Conservation (phyloP, 2,113 vertebrate genomes). For the Calidris pygmaea region DNA sequence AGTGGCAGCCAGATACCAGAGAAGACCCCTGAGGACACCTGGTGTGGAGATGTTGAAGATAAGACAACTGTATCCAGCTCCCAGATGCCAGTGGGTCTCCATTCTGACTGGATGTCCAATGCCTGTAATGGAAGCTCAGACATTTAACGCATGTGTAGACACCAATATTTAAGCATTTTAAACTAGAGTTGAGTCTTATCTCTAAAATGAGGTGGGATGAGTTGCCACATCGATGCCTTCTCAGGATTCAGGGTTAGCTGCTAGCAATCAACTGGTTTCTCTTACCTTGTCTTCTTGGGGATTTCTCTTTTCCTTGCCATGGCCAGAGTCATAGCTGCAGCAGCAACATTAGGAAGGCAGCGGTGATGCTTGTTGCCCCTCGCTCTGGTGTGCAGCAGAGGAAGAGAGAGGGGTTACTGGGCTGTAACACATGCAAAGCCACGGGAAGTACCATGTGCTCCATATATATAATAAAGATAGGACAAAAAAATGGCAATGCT, state of each 20-base stretch:
- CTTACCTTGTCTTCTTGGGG: neutral
- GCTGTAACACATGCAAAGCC: neutral
- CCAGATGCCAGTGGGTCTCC: neutral
- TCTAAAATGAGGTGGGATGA: neutral
- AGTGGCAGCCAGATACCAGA: rapidly evolving
- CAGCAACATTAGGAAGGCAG: rapidly evolving
- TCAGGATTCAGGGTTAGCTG: neutral
- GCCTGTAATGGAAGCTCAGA: neutral
- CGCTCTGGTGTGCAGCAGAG: neutral
- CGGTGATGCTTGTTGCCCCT: neutral
- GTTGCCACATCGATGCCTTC: neutral
- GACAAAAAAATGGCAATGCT: neutral
- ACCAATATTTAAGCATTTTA: neutral
- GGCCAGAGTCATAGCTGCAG: neutral
- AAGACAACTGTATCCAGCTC: neutral
- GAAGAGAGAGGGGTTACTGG: neutral
- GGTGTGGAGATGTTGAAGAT: neutral
- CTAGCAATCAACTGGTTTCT: neutral
- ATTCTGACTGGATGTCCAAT: neutral
- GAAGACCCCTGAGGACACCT: neutral
- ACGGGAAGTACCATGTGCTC: neutral
- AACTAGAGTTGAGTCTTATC: neutral
- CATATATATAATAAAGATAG: neutral
- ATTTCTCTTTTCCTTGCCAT: neutral
- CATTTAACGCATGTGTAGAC: neutral